Evolutionary conservation across 2,113 vertebrate species (phyloP), one percentile per base, ranked within the genome.

Genomic region (Mixornis gularis): DNA sequence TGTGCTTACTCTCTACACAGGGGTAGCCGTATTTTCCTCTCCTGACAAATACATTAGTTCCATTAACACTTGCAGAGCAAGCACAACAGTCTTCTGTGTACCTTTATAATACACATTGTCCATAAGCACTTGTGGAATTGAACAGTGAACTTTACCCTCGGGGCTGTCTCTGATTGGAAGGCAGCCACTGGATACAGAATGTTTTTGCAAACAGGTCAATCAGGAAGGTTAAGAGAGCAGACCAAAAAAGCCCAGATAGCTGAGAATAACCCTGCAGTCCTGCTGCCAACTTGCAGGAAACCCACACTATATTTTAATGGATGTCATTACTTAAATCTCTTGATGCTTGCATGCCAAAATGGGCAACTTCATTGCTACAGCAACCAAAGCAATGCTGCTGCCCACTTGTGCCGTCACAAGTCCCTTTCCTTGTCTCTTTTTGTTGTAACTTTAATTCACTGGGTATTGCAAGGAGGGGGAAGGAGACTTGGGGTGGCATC

Each of bases 191-290:
- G 91, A 60, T 40, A 74, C 53, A 83, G 69, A 94, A 76, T 36
- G 60, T 11, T 90, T 96, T 80, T 81, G 85, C 89, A 78, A 94
- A 92, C 63, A 86, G 90, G 85, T 95, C 87, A 72, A 20, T 52
- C 82, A 65, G 53, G 77, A 87, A 90, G 92, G 93, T 88, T 93
- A 90, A 88, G 77, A 86, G 89, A 88, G 53, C 60, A 53, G 63
- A 79, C 46, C 64, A 63, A 87, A 66, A 43, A 12, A 1, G 0
- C 3, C 29, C 51, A 46, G 85, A 87, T 7, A 79, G 36, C 71
- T 53, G 52, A 79, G 76, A 90, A 83, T 24, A 92, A 80, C 41
- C 9, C 30, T 24, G 25, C 1, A 10, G 79, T 15, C 43, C 71
- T 22, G 17, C 5, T 26, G 55, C 66, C 64, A 91, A 27, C 89